A percentile compares a stretch with the other conserved stretches of the same genome.
These are phyloP conservation scores for Bombus consobrinus DNA, from an alignment of 1,140 invertebrate species.

Conservation along the genomic window DNA sequence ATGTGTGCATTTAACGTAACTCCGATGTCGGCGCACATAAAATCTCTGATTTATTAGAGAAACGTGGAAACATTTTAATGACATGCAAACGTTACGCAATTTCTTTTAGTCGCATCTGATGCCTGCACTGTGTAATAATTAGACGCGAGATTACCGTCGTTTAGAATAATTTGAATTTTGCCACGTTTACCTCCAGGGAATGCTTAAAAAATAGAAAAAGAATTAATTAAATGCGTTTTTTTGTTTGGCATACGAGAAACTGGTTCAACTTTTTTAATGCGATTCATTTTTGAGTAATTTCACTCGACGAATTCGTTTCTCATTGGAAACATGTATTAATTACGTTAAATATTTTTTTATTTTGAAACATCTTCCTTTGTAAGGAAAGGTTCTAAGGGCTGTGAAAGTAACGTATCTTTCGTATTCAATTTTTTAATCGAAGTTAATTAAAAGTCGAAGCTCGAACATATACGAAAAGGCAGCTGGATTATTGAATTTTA, in stretches of 20 bases:
- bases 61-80: conserved; percentile 17
- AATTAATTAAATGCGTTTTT: too few species aligned
- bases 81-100: neutral
- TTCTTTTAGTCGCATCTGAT: neutral
- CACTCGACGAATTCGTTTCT: neutral
- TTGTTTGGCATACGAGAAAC: neutral
- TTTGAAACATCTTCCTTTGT: neutral
- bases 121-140: neutral
- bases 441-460: neutral
- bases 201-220: neutral
- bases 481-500: neutral
- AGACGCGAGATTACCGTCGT: neutral
- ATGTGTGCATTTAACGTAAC: neutral
- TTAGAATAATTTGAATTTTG: neutral
- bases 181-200: too few species aligned
- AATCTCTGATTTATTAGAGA: neutral
- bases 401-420: neutral
- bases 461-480: accelerated
- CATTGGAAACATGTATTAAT: neutral
- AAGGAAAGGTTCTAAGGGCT: too few species aligned
- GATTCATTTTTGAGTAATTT: neutral
- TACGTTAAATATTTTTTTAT: neutral
- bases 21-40: too few species aligned
- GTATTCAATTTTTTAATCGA: neutral
- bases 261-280: neutral